Conservation (phyloP, 2,888 invertebrate genomes). For the Agrotis segetum region DNA sequence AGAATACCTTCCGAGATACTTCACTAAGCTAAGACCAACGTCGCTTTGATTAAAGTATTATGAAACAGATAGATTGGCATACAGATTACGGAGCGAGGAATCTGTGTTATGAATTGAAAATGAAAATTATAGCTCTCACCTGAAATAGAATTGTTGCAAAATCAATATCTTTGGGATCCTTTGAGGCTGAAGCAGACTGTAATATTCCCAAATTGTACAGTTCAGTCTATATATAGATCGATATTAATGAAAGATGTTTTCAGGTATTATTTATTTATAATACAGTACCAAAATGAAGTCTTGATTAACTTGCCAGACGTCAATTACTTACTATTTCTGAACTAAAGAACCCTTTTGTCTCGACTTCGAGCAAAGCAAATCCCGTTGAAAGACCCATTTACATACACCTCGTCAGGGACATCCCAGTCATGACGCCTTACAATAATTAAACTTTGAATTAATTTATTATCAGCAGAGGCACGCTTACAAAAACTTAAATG, state of each 20-base stretch:
- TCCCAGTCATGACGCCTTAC: neutral
- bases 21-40: slow-evolving; percentile 47
- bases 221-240: neutral
- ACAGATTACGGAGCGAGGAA: slow-evolving; percentile 14
- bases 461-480: slow-evolving; percentile 33
- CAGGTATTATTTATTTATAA: neutral
- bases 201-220: neutral
- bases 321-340: slow-evolving; percentile 2
- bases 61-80: slow-evolving; percentile 20
- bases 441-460: slow-evolving; percentile 43
- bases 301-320: slow-evolving; percentile 1
- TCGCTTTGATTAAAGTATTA: slow-evolving; percentile 39
- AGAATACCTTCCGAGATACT: slow-evolving; percentile 32
- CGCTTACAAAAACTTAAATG: slow-evolving; percentile 36
- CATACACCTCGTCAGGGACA: slow-evolving; percentile 23
- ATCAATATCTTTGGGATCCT: slow-evolving; percentile 12
- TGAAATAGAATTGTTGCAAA: slow-evolving; percentile 15
- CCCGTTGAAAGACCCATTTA: slow-evolving; percentile 18
- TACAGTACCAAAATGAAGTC: neutral
- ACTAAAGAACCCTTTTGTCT: slow-evolving; percentile 11
- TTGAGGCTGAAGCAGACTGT: neutral
- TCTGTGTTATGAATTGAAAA: slow-evolving; percentile 20
- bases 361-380: neutral
- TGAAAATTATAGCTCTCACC: slow-evolving; percentile 5
- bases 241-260: neutral